These are phyloP conservation scores for Drosophila limbata DNA, from an alignment of 2,888 invertebrate genomes.

Conservation along the genomic window DNA sequence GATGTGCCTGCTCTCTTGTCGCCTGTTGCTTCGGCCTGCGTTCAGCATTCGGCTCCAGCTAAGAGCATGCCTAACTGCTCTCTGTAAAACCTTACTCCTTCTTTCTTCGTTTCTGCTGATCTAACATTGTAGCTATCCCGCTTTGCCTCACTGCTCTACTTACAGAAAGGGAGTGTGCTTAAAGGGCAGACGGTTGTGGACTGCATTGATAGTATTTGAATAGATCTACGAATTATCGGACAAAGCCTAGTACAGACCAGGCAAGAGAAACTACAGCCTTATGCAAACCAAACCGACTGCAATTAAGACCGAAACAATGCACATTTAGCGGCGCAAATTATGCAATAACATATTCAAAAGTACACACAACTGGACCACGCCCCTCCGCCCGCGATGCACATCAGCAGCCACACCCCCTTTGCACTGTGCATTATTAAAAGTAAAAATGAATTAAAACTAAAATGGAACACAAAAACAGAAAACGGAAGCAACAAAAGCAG, in stretches of 20 bases:
- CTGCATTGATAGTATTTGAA: neutral
- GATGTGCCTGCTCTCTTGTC: too few species aligned
- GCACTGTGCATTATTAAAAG: slow-evolving; percentile 25
- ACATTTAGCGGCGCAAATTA: slow-evolving; percentile 34
- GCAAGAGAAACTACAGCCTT: neutral
- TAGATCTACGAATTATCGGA: slow-evolving; percentile 4
- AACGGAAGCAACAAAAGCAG: slow-evolving; percentile 27
- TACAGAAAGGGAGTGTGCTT: neutral
- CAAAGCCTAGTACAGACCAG: neutral
- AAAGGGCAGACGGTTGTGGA: neutral
- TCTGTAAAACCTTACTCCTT: neutral
- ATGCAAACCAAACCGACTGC: slow-evolving; percentile 21
- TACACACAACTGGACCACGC: slow-evolving; percentile 19
- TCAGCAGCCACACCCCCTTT: neutral
- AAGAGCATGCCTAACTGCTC: neutral
- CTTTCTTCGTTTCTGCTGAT: neutral
- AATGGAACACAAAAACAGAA: slow-evolving; percentile 19
- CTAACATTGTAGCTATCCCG: neutral
- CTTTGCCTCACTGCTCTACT: neutral
- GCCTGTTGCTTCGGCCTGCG: too few species aligned
- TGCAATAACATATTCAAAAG: slow-evolving; percentile 53
- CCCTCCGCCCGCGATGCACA: neutral
- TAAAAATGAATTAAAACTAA: slow-evolving; percentile 22
- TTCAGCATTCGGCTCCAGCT: too few species aligned
- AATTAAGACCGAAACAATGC: slow-evolving; percentile 44